These are phyloP conservation scores for Trichomalopsis sarcophagae DNA, from an alignment of 1,140 invertebrate genomes.

Conservation along the genomic window DNA sequence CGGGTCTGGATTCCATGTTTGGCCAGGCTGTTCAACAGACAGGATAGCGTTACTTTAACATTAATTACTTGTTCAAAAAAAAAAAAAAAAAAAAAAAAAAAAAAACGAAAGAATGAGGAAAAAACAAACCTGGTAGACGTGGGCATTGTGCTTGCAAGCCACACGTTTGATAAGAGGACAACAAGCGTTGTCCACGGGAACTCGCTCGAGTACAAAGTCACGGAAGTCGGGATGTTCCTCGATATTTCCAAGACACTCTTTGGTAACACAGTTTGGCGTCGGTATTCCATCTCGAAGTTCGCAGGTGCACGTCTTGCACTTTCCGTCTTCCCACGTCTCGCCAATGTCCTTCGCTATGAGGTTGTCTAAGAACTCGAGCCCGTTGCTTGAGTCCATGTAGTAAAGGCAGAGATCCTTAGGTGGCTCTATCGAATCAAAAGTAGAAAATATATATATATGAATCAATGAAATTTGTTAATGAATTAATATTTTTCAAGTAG, in stretches of 20 bases:
- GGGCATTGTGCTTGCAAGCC: constrained; percentile 78
- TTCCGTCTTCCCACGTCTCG: constrained; percentile 81
- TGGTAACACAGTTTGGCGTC: constrained; percentile 66
- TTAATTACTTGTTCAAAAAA: not conserved
- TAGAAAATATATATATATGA: not conserved
- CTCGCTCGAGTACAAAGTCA: constrained; percentile 76
- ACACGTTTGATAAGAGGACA: constrained; percentile 77
- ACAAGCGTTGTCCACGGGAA: constrained; percentile 76
- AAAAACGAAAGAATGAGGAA: not conserved
- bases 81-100: constrained; percentile 16
- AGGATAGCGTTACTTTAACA: not conserved
- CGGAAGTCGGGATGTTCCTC: constrained; percentile 66
- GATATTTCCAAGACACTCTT: constrained; percentile 68
- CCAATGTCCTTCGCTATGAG: constrained; percentile 76
- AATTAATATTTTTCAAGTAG: constrained; percentile 15
- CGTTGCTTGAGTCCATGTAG: constrained; percentile 72
- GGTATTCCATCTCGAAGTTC: constrained; percentile 59
- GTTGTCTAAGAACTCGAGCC: constrained; percentile 67
- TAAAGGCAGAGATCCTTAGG: constrained; percentile 84
- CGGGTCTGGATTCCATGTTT: constrained; percentile 72
- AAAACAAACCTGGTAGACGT: constrained; percentile 74
- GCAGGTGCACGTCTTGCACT: constrained; percentile 80
- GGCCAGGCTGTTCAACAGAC: not conserved
- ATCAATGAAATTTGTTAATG: not conserved
- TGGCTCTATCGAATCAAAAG: constrained; percentile 72